phyloP scores from a whole-genome alignment of 1,140 invertebrate genomes.

The Leptinotarsa defecta region DNA sequence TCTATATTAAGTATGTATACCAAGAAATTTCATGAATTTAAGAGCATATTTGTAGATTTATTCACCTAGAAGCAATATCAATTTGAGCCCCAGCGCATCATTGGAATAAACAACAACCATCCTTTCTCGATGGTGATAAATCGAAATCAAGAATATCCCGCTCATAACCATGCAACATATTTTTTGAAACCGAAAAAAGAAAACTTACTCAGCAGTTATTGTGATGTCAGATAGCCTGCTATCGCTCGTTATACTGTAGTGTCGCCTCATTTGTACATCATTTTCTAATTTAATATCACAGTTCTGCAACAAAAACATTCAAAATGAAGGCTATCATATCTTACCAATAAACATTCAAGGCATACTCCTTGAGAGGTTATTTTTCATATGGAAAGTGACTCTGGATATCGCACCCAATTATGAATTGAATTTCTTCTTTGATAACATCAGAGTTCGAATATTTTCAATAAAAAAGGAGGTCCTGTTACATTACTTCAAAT shows the following conservation, averaged over 20 bases:
- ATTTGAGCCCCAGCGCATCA: no score
- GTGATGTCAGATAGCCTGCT: conserved; percentile 49
- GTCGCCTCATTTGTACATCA: conserved; percentile 61
- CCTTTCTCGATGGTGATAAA: no score
- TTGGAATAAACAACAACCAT: no score
- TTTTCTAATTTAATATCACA: conserved; percentile 66
- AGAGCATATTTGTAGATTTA: no score
- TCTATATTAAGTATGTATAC: no score
- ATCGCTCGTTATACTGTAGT: conserved; percentile 54
- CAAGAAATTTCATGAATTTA: no score
- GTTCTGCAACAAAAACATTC: conserved; percentile 54
- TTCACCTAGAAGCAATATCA: no score
- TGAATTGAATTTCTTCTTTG: no score
- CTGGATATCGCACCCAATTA: neutral
- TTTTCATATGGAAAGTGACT: neutral
- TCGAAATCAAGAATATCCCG: no score
- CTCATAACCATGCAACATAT: neutral
- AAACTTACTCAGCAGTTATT: conserved; percentile 59
- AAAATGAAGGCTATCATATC: neutral
- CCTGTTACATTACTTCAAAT: neutral
- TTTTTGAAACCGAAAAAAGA: conserved; percentile 15
- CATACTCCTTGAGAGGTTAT: no score
- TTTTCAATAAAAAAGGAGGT: no score
- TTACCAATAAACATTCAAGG: neutral
- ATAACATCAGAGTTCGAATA: no score